Evolutionary conservation across 2,113 vertebrate genomes (phyloP), one percentile per base, ranked within the genome.

Genomic region (Amphiprion ocellaris): DNA sequence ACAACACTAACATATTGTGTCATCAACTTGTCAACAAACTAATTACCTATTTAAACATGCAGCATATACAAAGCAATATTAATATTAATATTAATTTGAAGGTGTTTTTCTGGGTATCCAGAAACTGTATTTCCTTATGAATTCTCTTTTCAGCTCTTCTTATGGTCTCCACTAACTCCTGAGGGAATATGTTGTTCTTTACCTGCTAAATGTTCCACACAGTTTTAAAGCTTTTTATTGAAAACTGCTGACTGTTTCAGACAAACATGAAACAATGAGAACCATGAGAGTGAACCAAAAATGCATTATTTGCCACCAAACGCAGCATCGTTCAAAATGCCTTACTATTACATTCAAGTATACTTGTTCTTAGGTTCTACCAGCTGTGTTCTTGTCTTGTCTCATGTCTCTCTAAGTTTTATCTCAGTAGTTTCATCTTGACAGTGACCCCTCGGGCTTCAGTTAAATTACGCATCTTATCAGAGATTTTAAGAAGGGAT

Each of bases 401-500:
- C 21, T 69, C 4, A 7, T 78, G 23, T 63, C 10, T 74, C 10
- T 74, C 21, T 6, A 19, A 69, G 41, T 50, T 50, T n/a, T 4
- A 4, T 47, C 33, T 39, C 30, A 52, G 24, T 52, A 54, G 52
- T 47, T 50, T 26, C n/a, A 49, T 68, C 26, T 61, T 64, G 61
- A 72, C 21, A 10, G 19, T 50, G 44, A 71, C 64, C 78, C 79
- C 73, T 72, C 17, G 62, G 64, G 41, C 77, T 52, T 69, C 61
- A 62, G 37, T 80, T 39, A 83, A 74, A 60, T 52, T 21, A 78
- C 4, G 50, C 33, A 50, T 73, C 65, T 89, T 77, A 83, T 85
- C 89, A 37, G 41, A 83, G 23, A 83, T 89, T 74, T 69, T 60
- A 79, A 73, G 78, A 74, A 64, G 17, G 54, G 39, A 77, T 79